These are phyloP conservation scores for Montipora sp. DNA, from an alignment of 64 coral and sea anemone genomes.

Conservation along the genomic window DNA sequence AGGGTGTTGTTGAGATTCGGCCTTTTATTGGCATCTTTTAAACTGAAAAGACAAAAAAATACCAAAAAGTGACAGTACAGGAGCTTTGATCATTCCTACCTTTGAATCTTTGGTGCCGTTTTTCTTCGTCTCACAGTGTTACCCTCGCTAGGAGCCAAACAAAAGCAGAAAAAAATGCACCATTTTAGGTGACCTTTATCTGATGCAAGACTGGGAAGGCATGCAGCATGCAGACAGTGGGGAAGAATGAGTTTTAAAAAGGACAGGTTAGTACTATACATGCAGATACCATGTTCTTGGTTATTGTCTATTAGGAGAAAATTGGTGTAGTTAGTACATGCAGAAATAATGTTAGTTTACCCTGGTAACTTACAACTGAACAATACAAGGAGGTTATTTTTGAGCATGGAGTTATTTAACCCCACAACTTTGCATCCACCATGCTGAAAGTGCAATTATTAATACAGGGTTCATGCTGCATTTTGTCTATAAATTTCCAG, in stretches of 20 bases:
- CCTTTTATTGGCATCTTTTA: no score
- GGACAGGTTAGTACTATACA: constrained; percentile 21
- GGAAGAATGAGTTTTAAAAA: constrained; percentile 45
- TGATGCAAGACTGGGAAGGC: constrained; percentile 70
- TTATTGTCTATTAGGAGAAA: constrained; percentile 58
- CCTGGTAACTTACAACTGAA: no score
- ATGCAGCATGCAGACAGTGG: constrained; percentile 62
- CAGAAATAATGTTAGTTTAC: neutral
- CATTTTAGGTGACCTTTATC: constrained; percentile 73
- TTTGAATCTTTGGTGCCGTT: constrained; percentile 52
- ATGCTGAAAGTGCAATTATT: no score
- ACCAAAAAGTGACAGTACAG: neutral
- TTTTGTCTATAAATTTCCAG: no score
- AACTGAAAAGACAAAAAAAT: no score
- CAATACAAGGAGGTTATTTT: no score
- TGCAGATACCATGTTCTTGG: constrained; percentile 5
- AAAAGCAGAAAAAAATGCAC: constrained; percentile 89
- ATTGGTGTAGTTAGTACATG: constrained; percentile 55
- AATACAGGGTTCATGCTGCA: no score
- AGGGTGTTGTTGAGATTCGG: no score
- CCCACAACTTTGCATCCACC: no score
- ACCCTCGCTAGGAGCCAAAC: constrained; percentile 82
- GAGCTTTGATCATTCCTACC: constrained; percentile 35
- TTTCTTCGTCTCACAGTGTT: constrained; percentile 90
- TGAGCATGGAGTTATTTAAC: no score